Evolutionary conservation across 2,888 invertebrate genomes (phyloP).

Genomic region (Celastrina argiolus): DNA sequence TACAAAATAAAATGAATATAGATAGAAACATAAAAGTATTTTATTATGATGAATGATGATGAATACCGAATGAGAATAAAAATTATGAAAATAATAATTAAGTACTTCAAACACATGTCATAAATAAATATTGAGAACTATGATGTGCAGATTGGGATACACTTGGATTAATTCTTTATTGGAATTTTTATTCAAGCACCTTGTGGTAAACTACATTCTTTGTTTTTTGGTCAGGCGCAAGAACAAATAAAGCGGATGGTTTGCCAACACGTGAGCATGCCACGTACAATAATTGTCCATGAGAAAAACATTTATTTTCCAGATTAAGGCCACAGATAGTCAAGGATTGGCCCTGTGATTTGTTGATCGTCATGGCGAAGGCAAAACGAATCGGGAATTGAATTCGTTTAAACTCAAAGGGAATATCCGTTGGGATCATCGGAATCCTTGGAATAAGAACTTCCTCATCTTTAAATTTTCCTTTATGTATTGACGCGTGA

Average conservation of each 20-base stretch:
- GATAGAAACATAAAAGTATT: too few species aligned
- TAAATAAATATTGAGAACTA: too few species aligned
- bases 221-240: constrained; percentile 29
- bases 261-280: constrained; percentile 38
- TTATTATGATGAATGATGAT: too few species aligned
- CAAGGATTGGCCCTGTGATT: constrained; percentile 28
- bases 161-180: too few species aligned
- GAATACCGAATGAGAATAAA: too few species aligned
- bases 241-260: constrained; percentile 27
- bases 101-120: too few species aligned
- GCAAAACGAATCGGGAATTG: constrained; percentile 23
- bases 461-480: background rate
- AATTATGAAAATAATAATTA: too few species aligned
- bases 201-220: constrained; percentile 30
- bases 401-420: constrained; percentile 24
- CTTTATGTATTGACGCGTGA: constrained; percentile 15
- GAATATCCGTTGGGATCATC: constrained; percentile 22
- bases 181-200: constrained; percentile 28
- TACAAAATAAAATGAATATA: too few species aligned
- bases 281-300: constrained; percentile 32
- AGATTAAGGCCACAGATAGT: constrained; percentile 24
- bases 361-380: constrained; percentile 22
- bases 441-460: constrained; percentile 21
- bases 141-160: too few species aligned
- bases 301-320: constrained; percentile 24